These are phyloP conservation scores for Watsonalla cultraria DNA, from an alignment of 2,888 invertebrate genomes.

Conservation along the genomic window DNA sequence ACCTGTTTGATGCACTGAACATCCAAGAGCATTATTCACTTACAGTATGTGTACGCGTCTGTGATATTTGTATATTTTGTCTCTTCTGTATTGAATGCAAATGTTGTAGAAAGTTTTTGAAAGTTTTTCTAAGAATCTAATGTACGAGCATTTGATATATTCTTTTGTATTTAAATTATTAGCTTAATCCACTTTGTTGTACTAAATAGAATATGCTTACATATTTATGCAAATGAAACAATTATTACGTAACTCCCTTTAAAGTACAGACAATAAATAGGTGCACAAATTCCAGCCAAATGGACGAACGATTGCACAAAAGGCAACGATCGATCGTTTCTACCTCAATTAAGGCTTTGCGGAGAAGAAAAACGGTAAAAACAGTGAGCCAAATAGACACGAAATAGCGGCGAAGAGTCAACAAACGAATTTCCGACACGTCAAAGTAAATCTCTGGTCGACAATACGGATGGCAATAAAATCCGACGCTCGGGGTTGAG, in stretches of 20 bases:
- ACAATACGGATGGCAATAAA: conserved; percentile 76
- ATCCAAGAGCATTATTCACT: not conserved
- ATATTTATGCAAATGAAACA: too few relatives aligned
- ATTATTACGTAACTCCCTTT: not conserved
- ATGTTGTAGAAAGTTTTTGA: too few relatives aligned
- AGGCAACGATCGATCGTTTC: conserved; percentile 11
- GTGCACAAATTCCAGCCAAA: not conserved
- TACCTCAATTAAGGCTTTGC: conserved; percentile 32
- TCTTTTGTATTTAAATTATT: too few relatives aligned
- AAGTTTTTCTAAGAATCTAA: too few relatives aligned
- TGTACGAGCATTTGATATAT: too few relatives aligned
- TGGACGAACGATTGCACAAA: not conserved
- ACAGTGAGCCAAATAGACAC: conserved; percentile 38
- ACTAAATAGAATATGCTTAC: too few relatives aligned
- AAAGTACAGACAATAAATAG: not conserved
- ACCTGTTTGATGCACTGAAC: not conserved
- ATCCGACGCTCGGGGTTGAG: conserved; percentile 57
- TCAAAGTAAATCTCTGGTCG: conserved; percentile 74
- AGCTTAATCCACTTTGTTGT: too few relatives aligned
- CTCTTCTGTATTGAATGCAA: too few relatives aligned
- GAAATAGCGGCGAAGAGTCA: conserved; percentile 55
- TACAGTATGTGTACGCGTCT: too few relatives aligned
- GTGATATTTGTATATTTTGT: too few relatives aligned
- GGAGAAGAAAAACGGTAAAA: conserved; percentile 36
- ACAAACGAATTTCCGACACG: conserved; percentile 71